Percentiles rank a stretch among this genome's conserved stretches.
Evolutionary conservation across 2,797 vertebrate species (phyloP).

Genomic region (Parauchenoglanis ngamensis): DNA sequence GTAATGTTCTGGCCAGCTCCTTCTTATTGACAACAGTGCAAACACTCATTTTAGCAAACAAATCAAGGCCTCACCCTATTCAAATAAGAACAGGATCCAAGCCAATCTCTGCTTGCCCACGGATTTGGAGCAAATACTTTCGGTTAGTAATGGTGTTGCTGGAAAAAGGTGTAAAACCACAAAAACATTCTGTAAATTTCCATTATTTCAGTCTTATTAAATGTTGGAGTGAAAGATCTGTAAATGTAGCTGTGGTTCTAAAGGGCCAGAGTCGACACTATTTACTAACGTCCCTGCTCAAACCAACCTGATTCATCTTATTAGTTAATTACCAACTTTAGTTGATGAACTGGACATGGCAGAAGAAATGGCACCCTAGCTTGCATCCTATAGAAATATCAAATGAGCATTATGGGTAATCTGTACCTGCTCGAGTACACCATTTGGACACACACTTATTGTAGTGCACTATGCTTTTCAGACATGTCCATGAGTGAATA

Average conservation of each 20-base stretch:
- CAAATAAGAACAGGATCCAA: conserved; percentile 9
- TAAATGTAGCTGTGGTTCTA: background rate
- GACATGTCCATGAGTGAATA: background rate
- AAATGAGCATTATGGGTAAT: background rate
- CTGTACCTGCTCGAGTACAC: background rate
- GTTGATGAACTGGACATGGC: background rate
- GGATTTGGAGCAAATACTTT: conserved; percentile 2
- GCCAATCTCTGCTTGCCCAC: background rate
- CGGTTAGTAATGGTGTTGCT: too few relatives aligned
- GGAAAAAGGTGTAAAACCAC: background rate
- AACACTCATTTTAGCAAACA: conserved; percentile 29
- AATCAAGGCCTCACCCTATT: conserved; percentile 28
- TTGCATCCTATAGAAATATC: background rate
- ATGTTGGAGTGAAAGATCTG: background rate
- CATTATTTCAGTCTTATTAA: background rate
- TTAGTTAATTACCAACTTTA: background rate
- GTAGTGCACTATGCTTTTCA: background rate
- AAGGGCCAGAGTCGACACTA: background rate
- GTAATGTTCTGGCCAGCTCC: background rate
- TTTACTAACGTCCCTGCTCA: conserved; percentile 2
- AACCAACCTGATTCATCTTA: background rate
- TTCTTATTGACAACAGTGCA: background rate
- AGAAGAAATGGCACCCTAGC: background rate
- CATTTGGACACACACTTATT: background rate
- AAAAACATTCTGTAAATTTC: background rate